These are phyloP conservation scores for Hylyphantes graminicola DNA, from an alignment of 1,140 invertebrate species.

Conservation along the genomic window DNA sequence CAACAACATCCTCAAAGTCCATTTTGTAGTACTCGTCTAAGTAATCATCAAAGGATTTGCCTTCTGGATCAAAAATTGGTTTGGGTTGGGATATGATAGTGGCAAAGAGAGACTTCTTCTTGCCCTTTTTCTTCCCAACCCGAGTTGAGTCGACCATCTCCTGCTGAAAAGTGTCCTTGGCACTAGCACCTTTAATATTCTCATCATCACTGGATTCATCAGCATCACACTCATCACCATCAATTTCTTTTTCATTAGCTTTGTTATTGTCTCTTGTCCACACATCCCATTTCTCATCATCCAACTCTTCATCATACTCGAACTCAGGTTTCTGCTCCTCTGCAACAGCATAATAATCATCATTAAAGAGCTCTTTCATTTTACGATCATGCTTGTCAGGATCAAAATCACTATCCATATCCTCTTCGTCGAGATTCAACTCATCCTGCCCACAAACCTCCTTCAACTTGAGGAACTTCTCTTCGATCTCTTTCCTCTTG, in stretches of 20 bases:
- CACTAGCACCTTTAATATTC: neutral
- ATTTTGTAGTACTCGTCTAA: slow-evolving; percentile 94
- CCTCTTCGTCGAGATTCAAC: slow-evolving; percentile 71
- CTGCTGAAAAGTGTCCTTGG: slow-evolving; percentile 69
- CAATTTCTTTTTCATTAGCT: slow-evolving; percentile 66
- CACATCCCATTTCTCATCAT: slow-evolving; percentile 78
- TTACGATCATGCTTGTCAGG: slow-evolving; percentile 86
- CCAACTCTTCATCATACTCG: slow-evolving; percentile 80
- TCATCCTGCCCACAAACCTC: slow-evolving; percentile 84
- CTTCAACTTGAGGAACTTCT: slow-evolving; percentile 88
- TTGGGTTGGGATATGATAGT: slow-evolving; percentile 78
- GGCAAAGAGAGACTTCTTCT: slow-evolving; percentile 76
- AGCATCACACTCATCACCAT: slow-evolving; percentile 62
- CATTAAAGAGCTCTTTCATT: slow-evolving; percentile 88
- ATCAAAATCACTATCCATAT: slow-evolving; percentile 86
- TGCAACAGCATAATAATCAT: slow-evolving; percentile 84
- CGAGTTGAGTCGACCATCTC: slow-evolving; percentile 70
- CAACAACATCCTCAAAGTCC: slow-evolving; percentile 94
- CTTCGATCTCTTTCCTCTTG: slow-evolving; percentile 90
- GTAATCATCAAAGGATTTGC: slow-evolving; percentile 81
- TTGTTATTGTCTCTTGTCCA: slow-evolving; percentile 69
- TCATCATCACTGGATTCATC: slow-evolving; percentile 12
- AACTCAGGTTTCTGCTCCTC: slow-evolving; percentile 84
- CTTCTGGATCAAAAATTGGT: slow-evolving; percentile 82
- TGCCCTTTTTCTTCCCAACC: slow-evolving; percentile 71